A percentile compares a stretch with the other conserved stretches of the same genome.
Evolutionary conservation across 2,113 vertebrate genomes (phyloP).

Genomic region (Mustelus asterias): DNA sequence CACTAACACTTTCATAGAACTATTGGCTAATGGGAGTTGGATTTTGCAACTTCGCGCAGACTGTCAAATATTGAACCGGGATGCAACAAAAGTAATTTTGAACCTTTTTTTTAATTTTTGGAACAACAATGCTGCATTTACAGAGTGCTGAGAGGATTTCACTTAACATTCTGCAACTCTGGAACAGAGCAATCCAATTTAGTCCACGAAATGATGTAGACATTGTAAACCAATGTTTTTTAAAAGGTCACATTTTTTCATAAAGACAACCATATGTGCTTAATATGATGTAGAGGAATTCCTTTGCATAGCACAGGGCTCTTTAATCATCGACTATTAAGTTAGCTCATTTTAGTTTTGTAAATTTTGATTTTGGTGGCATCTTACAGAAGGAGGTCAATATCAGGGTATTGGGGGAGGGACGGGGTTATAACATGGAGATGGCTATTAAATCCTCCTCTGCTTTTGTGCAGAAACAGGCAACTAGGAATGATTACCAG

Average conservation of each 20-base stretch:
- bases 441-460: neutral
- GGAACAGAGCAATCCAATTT: neutral
- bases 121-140: too few species aligned
- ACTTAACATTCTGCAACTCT: neutral
- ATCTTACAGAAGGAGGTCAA: neutral
- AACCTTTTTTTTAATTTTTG: neutral
- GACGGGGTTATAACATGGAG: neutral
- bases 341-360: neutral
- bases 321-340: constrained; percentile 27
- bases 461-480: neutral
- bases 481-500: neutral
- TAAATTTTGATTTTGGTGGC: neutral
- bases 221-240: neutral
- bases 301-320: neutral
- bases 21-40: neutral
- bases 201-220: neutral
- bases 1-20: neutral
- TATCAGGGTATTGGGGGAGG: neutral
- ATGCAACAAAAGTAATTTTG: neutral
- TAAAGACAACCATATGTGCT: constrained; percentile 18
- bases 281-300: neutral
- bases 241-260: neutral
- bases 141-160: neutral
- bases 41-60: neutral
- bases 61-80: neutral